Conservation (phyloP, 2,797 vertebrate species). For the Cirrhinus molitorella region DNA sequence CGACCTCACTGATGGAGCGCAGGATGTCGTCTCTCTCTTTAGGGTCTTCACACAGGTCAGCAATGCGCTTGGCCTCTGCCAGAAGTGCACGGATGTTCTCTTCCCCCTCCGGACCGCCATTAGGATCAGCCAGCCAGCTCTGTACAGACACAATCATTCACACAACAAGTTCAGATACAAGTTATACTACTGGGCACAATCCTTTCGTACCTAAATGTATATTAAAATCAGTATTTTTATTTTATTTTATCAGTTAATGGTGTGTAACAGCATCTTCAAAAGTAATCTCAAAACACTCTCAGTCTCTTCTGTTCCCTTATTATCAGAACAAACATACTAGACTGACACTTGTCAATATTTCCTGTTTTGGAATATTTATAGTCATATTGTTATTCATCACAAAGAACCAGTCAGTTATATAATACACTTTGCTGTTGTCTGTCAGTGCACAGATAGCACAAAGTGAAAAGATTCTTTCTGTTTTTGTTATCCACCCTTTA, state of each 20-base stretch:
- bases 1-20: constrained; percentile 95
- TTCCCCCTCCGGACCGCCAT: constrained; percentile 94
- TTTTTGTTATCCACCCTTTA: constrained; percentile 20
- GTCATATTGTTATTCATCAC: constrained; percentile 24
- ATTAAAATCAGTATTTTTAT: neutral
- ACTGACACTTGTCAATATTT: neutral
- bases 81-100: constrained; percentile 92
- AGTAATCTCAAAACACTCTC: neutral
- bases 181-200: neutral
- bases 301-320: neutral
- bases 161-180: neutral
- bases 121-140: constrained; percentile 96
- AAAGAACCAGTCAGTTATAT: constrained; percentile 34
- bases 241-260: neutral
- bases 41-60: constrained; percentile 94
- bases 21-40: constrained; percentile 97
- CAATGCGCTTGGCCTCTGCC: constrained; percentile 93
- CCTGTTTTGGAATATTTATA: constrained; percentile 25
- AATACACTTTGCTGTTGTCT: constrained; percentile 16
- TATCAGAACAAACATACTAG: neutral
- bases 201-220: neutral
- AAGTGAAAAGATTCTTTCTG: neutral
- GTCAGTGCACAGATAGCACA: neutral
- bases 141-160: constrained; percentile 62
- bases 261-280: neutral